phyloP scores from a whole-genome alignment of 2,113 vertebrate genomes.

The Mellivora capensis region DNA sequence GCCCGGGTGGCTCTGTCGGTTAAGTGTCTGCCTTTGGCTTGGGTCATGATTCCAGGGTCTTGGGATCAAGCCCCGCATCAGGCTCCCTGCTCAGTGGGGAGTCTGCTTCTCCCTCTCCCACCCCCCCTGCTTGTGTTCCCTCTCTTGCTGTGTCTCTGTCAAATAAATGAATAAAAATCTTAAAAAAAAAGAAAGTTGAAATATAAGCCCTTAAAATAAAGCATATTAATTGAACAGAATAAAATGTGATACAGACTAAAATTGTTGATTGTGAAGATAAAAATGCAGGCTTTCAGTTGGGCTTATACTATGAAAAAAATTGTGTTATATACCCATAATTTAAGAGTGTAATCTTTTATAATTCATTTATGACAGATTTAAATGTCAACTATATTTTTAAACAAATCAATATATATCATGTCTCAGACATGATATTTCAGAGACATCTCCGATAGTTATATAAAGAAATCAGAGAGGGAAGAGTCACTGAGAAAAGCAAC shows the following conservation, averaged over 20 bases:
- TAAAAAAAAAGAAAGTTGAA: background rate
- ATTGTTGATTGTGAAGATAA: background rate
- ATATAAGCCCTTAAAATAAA: background rate
- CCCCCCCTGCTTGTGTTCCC: no score
- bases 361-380: slow-evolving; percentile 1
- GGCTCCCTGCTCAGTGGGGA: no score
- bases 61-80: no score
- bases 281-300: background rate
- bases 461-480: background rate
- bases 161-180: no score
- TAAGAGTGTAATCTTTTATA: background rate
- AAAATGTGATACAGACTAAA: background rate
- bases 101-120: no score
- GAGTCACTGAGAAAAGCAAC: background rate
- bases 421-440: background rate
- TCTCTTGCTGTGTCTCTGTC: no score
- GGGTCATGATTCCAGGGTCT: no score
- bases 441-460: background rate
- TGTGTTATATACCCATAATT: background rate
- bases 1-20: no score
- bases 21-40: no score
- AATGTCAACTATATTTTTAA: slow-evolving; percentile 8
- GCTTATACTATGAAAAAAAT: background rate
- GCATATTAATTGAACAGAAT: background rate
- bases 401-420: background rate